These are phyloP conservation scores for Champsocephalus gunnari DNA, from an alignment of 2,797 vertebrate genomes.

Conservation along the genomic window DNA sequence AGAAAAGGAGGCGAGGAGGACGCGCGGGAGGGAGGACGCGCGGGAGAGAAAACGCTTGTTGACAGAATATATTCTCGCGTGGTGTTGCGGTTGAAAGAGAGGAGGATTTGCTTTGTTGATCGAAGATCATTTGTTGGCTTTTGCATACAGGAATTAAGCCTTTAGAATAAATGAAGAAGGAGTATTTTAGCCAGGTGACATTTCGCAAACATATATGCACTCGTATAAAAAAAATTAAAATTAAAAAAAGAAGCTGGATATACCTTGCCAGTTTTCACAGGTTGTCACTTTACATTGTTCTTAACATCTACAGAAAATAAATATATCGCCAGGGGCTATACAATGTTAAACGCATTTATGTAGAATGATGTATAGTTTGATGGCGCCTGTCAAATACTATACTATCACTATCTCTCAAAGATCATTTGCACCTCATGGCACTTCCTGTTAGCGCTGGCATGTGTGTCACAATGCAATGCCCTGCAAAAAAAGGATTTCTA, in stretches of 20 bases:
- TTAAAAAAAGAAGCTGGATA: not conserved
- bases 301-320: conserved; percentile 1
- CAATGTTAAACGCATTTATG: conserved; percentile 34
- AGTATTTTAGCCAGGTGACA: not conserved
- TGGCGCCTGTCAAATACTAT: conserved; percentile 8
- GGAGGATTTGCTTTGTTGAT: conserved; percentile 4
- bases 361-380: not conserved
- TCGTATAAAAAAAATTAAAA: too few relatives aligned
- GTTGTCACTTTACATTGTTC: conserved; percentile 19
- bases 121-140: conserved; percentile 5
- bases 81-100: conserved; percentile 6
- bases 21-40: not conserved
- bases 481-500: conserved; percentile 3
- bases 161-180: not conserved
- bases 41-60: conserved; percentile 16
- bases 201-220: not conserved
- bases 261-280: not conserved
- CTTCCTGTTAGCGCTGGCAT: not conserved
- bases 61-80: conserved; percentile 32
- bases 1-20: conserved; percentile 24
- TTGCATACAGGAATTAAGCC: conserved; percentile 28
- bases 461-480: not conserved
- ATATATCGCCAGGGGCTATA: not conserved
- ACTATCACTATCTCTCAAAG: not conserved
- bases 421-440: not conserved